phyloP scores from a whole-genome alignment of 2,888 invertebrate genomes.

The Dynastes grantii region DNA sequence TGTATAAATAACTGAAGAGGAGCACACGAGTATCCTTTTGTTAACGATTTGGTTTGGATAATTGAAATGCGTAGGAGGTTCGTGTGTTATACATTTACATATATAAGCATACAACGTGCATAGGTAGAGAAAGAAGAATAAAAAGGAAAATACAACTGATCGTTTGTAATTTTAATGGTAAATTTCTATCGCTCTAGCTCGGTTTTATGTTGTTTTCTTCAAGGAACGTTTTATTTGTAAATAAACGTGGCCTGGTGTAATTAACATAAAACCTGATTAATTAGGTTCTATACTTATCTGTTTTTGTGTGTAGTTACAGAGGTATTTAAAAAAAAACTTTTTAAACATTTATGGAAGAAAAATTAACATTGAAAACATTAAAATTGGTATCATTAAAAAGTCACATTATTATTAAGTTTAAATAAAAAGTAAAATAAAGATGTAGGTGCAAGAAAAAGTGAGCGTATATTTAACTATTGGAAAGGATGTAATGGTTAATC shows the following conservation, averaged over 20 bases:
- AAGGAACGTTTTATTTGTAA: background rate
- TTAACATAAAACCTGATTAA: no score
- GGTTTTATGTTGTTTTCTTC: background rate
- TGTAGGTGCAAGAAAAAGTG: no score
- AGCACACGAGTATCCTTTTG: constrained; percentile 19
- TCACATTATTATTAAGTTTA: no score
- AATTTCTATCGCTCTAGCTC: background rate
- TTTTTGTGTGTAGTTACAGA: no score
- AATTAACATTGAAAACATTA: no score
- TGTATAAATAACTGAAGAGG: constrained; percentile 28
- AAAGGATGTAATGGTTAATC: no score
- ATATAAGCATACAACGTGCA: background rate
- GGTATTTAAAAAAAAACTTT: no score
- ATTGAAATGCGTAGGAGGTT: constrained; percentile 33
- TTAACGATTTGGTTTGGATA: constrained; percentile 21
- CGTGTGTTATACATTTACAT: constrained; percentile 26
- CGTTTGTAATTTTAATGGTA: background rate
- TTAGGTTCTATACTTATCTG: no score
- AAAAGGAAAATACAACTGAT: background rate
- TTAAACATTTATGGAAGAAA: no score
- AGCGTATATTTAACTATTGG: no score
- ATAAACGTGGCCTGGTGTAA: background rate
- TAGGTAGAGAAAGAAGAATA: background rate
- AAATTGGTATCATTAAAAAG: no score
- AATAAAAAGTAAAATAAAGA: no score